phyloP scores from a whole-genome alignment of 2,888 invertebrate species.

The Baronia brevicornis region DNA sequence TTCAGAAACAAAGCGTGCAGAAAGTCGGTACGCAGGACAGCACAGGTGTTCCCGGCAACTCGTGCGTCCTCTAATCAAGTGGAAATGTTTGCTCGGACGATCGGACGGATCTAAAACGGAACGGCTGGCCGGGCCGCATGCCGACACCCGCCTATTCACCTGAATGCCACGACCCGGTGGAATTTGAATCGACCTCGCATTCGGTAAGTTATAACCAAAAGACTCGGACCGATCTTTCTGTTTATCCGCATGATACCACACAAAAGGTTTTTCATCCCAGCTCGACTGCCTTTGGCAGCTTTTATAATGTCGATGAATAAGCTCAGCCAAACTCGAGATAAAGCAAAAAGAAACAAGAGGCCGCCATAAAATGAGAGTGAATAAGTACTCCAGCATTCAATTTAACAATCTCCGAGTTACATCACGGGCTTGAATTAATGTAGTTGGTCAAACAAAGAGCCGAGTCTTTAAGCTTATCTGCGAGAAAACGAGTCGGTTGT shows the following conservation, averaged over 20 bases:
- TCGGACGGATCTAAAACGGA: constrained; percentile 34
- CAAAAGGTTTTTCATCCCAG: constrained; percentile 22
- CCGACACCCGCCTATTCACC: constrained; percentile 21
- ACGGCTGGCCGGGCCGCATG: constrained; percentile 27
- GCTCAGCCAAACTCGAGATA: constrained; percentile 19
- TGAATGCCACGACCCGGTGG: constrained; percentile 21
- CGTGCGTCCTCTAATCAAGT: constrained; percentile 66
- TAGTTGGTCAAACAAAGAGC: constrained; percentile 54
- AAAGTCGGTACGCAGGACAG: constrained; percentile 53
- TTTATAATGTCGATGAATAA: constrained; percentile 17
- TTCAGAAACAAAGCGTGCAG: constrained; percentile 58
- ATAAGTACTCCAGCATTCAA: constrained; percentile 49
- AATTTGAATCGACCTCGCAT: constrained; percentile 22
- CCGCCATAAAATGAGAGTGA: constrained; percentile 38
- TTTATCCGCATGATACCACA: constrained; percentile 33
- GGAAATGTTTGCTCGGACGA: constrained; percentile 63
- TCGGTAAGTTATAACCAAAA: constrained; percentile 41
- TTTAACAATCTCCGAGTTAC: constrained; percentile 54
- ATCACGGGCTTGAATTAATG: constrained; percentile 59
- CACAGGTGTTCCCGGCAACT: constrained; percentile 59
- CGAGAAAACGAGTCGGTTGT: constrained; percentile 50
- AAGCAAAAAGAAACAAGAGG: constrained; percentile 25
- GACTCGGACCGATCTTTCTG: constrained; percentile 35
- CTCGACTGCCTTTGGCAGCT: constrained; percentile 12
- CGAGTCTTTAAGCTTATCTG: constrained; percentile 48